Evolutionary conservation across 2,888 invertebrate genomes (phyloP).

Genomic region (Monopis laevigella): DNA sequence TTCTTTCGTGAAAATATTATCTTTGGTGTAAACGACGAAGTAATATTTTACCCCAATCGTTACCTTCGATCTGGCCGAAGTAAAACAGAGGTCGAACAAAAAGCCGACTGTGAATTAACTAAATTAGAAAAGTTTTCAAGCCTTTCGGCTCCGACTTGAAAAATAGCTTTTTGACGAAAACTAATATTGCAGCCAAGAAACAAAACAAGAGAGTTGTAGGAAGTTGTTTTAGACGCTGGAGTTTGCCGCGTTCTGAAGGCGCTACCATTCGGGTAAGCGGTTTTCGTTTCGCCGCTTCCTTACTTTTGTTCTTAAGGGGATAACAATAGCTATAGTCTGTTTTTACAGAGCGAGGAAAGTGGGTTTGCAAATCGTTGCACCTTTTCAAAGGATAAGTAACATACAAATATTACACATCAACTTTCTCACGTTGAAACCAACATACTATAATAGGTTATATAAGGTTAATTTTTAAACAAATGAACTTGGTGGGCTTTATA

Average conservation of each 20-base stretch:
- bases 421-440: too few species aligned
- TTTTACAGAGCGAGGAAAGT: too few species aligned
- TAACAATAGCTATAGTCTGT: too few species aligned
- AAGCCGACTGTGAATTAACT: constrained; percentile 52
- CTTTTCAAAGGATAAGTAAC: too few species aligned
- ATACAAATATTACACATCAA: too few species aligned
- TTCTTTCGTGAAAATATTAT: constrained; percentile 24
- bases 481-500: too few species aligned
- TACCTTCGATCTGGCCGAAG: constrained; percentile 37
- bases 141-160: constrained; percentile 55
- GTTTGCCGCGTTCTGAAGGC: constrained; percentile 30
- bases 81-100: constrained; percentile 33
- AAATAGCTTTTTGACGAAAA: constrained; percentile 64
- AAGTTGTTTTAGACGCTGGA: constrained; percentile 52
- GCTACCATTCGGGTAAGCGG: constrained; percentile 22
- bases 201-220: constrained; percentile 58
- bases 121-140: constrained; percentile 64
- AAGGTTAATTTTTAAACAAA: too few species aligned
- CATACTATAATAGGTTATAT: too few species aligned
- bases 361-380: too few species aligned
- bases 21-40: constrained; percentile 30
- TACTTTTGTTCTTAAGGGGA: not conserved
- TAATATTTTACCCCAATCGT: constrained; percentile 34
- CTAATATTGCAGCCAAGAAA: constrained; percentile 60
- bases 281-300: constrained; percentile 30